Evolutionary conservation across 2,113 vertebrate species (phyloP), one percentile per base, ranked within the genome.

Genomic region (Cyprinodon tularosa): DNA sequence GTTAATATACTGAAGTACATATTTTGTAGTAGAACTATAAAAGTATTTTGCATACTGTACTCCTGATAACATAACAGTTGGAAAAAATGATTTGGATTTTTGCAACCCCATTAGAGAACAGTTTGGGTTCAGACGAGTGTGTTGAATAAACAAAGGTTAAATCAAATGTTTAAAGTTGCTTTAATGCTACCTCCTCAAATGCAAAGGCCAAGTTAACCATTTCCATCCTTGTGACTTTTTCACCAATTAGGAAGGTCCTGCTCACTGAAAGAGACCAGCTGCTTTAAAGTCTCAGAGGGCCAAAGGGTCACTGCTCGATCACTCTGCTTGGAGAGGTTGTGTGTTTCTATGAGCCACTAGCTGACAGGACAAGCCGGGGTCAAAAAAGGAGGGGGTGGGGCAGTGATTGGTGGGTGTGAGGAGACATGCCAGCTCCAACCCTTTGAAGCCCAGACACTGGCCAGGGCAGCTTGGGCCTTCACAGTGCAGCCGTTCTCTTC

Each of bases 361-460:
- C 82, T 93, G 88, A 90, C 88, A 88, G 89, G 88, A 84, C 63
- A 71, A 85, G 77, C 80, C 74, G 86, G 88, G 61, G 84, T 88
- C 83, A 89, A 84, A 82, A 83, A 63, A 73, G 69, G 69, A 38
- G 84, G 71, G 71, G 77, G 76, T 86, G 81, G 72, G 77, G 11
- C 29, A 65, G 62, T 11, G 77, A 78, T 50, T 77, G 84, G 71
- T 74, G 40, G 72, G 82, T 71, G 68, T 38, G 81, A 77, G 78
- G 88, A 83, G 87, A 84, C 89, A 84, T 90, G 91, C 90, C 90
- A 89, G 85, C 77, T 88, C 78, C 84, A 79, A 87, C 80, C 89
- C 86, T 92, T 93, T 93, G 90, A 93, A 68, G 92, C 72, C 74
- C 77, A 88, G 86, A 86, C 83, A 80, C 68, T 88, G 84, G 87